Base-by-base conservation (phyloP, 2,888 invertebrate genomes). In the Agonopterix subpropinquella region DNA sequence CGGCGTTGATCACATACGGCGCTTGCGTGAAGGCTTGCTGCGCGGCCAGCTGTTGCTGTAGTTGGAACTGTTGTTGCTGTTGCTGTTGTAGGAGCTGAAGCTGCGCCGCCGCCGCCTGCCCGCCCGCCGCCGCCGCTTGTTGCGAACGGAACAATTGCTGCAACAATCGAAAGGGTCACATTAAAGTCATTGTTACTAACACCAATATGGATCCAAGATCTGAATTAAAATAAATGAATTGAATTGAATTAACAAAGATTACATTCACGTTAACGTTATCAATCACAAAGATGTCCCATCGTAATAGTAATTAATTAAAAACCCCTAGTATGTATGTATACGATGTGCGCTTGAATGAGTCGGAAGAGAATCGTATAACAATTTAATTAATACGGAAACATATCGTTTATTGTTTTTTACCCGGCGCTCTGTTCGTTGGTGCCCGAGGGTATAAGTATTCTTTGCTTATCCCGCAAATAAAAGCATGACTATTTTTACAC, bases 111-210 rank as follows among this genome's bases (percentile, higher is more conserved):
- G 93, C 89, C 79, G 92, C 87, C 70, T 91, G 82, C 55, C 88
- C 81, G 76, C 91, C 85, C 76, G 95, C 86, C 83, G 91, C 90
- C 73, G 92, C 90, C 74, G 93, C 90, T 70, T 93, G 95, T 80
- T 96, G 96, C 80, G 95, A 95, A 77, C 96, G 93, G 88, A 96
- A 96, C 69, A 96, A 86, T 93, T 96, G 95, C 96, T 96, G 90
- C 28, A 92, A 92, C 76, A 80, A 85, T 56, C 47, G 48, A 56
- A 59, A 53, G 44, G 41, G 35, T 41, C 8, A 47, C 15, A 18
- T 47, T n/a, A n/a, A n/a, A n/a, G n/a, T n/a, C n/a, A n/a, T n/a
- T n/a, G n/a, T n/a, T n/a, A n/a, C n/a, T n/a, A n/a, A n/a, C n/a
- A n/a, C n/a, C n/a, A n/a, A n/a, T n/a, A n/a, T n/a, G n/a, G n/a